These are phyloP conservation scores for Grus americana DNA, from an alignment of 2,113 vertebrate species.

Conservation along the genomic window DNA sequence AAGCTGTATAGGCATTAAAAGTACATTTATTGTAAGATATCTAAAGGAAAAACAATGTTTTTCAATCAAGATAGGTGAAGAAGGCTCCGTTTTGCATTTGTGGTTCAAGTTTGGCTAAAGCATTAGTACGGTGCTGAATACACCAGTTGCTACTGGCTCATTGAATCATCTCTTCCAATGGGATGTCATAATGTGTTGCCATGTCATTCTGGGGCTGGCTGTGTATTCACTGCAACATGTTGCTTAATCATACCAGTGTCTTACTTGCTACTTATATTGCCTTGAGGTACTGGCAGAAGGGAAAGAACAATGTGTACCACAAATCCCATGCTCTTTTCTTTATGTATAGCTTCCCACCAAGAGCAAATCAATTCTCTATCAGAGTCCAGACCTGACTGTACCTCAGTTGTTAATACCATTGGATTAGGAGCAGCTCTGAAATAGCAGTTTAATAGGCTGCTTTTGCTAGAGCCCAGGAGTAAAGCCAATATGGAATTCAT, in stretches of 20 bases:
- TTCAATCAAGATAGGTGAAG: not conserved
- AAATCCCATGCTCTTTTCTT: not conserved
- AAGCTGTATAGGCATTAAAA: not conserved
- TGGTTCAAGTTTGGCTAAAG: not conserved
- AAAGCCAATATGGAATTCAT: not conserved
- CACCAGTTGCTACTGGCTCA: not conserved
- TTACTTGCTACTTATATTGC: not conserved
- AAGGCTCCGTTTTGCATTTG: not conserved
- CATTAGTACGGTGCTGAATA: not conserved
- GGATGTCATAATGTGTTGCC: not conserved
- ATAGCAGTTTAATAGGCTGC: not conserved
- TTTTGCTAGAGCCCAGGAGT: not conserved
- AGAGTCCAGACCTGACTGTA: not conserved
- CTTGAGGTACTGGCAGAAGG: not conserved
- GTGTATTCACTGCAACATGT: not conserved
- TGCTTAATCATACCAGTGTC: not conserved
- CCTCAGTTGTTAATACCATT: not conserved
- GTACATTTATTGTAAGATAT: not conserved
- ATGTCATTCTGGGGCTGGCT: not conserved
- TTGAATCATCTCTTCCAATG: not conserved
- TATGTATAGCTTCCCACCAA: not conserved
- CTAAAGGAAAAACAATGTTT: not conserved
- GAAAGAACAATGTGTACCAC: not conserved
- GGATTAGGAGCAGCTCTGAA: not conserved
- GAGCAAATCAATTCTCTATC: not conserved